A percentile compares a stretch with the other conserved stretches of the same genome.
Evolutionary conservation across 2,888 invertebrate species (phyloP).

Genomic region (Pristionchus entomophagus): DNA sequence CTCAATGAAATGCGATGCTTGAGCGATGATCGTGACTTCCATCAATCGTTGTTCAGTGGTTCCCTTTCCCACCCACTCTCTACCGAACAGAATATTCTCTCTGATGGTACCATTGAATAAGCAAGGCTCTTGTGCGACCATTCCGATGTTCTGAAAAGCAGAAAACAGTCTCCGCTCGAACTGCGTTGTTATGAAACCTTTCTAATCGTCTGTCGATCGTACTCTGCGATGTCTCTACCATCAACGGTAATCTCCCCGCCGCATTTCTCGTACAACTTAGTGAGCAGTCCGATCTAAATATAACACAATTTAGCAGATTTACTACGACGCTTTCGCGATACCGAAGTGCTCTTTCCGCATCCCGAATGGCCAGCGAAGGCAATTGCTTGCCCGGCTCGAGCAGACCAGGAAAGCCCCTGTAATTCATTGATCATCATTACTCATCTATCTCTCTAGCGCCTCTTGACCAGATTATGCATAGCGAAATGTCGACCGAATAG

Average conservation of each 20-base stretch:
- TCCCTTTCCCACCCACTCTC: constrained; percentile 27
- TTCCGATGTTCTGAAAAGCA: constrained; percentile 41
- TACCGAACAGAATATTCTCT: constrained; percentile 47
- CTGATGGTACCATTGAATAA: constrained; percentile 49
- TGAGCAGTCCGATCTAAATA: constrained; percentile 28
- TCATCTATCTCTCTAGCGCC: not conserved
- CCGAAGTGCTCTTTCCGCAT: constrained; percentile 44
- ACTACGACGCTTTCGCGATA: not conserved
- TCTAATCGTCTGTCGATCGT: not conserved
- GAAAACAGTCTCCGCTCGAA: too few relatives aligned
- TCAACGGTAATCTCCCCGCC: constrained; percentile 3
- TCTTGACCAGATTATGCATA: not conserved
- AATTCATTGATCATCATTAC: not conserved
- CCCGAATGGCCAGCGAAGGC: constrained; percentile 40
- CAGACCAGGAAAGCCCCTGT: constrained; percentile 18
- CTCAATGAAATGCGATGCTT: not conserved
- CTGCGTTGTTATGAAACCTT: not conserved
- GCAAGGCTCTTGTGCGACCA: constrained; percentile 52
- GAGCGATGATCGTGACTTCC: not conserved
- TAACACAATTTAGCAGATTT: not conserved
- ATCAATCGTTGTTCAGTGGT: not conserved
- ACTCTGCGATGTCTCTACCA: not conserved
- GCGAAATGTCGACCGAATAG: not conserved
- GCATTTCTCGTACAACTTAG: not conserved
- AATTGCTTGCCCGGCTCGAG: not conserved